These are phyloP conservation scores for Artibeus jamaicensis DNA, from an alignment of 2,797 vertebrate species.

Conservation along the genomic window DNA sequence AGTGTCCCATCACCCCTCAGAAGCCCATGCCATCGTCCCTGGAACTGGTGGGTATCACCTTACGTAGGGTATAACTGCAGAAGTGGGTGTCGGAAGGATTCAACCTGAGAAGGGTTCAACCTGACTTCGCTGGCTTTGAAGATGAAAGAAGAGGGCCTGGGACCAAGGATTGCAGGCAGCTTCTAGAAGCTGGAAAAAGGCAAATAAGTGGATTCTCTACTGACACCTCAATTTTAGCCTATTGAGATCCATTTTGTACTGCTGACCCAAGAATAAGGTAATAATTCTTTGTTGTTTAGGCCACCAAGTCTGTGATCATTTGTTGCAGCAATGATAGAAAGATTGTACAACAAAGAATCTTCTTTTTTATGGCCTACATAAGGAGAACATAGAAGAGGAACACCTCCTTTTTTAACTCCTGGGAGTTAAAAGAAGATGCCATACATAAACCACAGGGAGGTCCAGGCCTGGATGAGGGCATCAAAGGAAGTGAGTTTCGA, in stretches of 20 bases:
- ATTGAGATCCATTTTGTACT: neutral
- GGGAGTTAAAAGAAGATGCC: neutral
- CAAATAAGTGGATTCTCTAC: neutral
- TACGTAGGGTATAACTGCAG: neutral
- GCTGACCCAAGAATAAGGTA: neutral
- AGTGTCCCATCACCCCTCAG: neutral
- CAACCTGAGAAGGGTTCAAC: neutral
- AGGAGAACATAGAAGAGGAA: neutral
- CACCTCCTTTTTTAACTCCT: neutral
- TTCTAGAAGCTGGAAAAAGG: neutral
- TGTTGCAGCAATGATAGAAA: neutral
- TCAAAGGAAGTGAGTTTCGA: neutral
- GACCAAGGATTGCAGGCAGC: neutral
- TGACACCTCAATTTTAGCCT: neutral
- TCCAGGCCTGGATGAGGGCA: neutral
- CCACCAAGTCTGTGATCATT: neutral
- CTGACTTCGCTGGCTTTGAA: neutral
- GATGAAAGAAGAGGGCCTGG: neutral
- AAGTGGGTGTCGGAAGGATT: neutral
- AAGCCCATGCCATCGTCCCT: neutral
- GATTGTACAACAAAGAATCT: neutral
- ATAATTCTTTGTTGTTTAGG: neutral
- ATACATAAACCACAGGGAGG: neutral
- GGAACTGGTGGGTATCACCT: neutral
- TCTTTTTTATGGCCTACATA: neutral